These are phyloP conservation scores for Gymnogyps californianus DNA, from an alignment of 2,113 vertebrate genomes.

Conservation along the genomic window DNA sequence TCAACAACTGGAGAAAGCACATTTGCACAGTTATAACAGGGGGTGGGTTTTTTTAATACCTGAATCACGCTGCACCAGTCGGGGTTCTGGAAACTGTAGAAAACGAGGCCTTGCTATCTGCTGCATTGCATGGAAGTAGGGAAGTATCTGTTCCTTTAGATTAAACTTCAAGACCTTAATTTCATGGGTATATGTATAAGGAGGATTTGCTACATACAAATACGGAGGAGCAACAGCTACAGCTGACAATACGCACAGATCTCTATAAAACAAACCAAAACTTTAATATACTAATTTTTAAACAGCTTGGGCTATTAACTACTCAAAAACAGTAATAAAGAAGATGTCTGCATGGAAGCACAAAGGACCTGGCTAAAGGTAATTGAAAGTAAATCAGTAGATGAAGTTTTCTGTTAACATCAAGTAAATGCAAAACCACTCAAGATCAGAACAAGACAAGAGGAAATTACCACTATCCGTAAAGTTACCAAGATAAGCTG, in stretches of 20 bases:
- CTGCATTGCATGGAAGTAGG: slow-evolving; percentile 70
- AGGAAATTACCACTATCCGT: not conserved
- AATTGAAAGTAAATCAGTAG: not conserved
- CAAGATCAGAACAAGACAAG: not conserved
- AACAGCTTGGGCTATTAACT: not conserved
- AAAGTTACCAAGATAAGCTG: not conserved
- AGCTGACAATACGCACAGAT: slow-evolving; percentile 76
- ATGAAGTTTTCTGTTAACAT: not conserved
- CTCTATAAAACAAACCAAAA: slow-evolving; percentile 61
- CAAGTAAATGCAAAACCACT: not conserved
- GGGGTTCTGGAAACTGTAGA: slow-evolving; percentile 76
- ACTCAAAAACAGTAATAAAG: not conserved
- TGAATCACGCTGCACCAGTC: slow-evolving; percentile 81
- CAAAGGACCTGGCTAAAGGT: not conserved
- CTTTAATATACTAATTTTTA: not conserved
- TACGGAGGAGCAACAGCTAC: slow-evolving; percentile 74
- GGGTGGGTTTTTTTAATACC: slow-evolving; percentile 58
- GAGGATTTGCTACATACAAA: slow-evolving; percentile 74
- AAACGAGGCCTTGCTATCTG: slow-evolving; percentile 47
- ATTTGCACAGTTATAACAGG: not conserved
- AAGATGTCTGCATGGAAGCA: not conserved
- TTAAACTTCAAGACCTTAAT: slow-evolving; percentile 61
- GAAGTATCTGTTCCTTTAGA: slow-evolving; percentile 65
- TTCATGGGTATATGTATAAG: slow-evolving; percentile 63
- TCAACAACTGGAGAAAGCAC: not conserved